Evolutionary conservation across 1,140 invertebrate species (phyloP).

Genomic region (Mamestra configurata): DNA sequence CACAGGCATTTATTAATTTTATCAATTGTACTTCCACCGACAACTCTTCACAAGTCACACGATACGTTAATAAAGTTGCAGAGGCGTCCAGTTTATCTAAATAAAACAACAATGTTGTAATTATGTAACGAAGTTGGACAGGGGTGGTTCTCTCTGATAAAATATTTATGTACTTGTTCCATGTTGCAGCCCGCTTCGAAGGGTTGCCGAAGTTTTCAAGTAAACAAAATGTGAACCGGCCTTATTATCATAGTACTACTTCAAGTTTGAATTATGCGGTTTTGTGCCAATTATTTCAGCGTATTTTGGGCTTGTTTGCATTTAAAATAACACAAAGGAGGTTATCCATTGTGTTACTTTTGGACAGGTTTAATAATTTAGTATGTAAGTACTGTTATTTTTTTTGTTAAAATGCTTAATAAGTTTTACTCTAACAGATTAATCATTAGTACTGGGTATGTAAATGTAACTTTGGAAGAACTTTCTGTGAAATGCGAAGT

Average conservation of each 20-base stretch:
- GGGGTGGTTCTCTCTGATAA: constrained; percentile 28
- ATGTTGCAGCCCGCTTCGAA: constrained; percentile 14
- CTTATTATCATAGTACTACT: constrained; percentile 29
- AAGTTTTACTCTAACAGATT: too few species aligned
- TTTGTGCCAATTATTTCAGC: constrained; percentile 4
- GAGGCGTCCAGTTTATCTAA: constrained; percentile 34
- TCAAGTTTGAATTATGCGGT: constrained; percentile 11
- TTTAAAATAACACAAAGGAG: neutral
- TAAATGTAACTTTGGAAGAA: too few species aligned
- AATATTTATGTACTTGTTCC: constrained; percentile 42
- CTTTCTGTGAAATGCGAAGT: too few species aligned
- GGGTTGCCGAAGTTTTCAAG: constrained; percentile 36
- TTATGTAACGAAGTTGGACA: constrained; percentile 43
- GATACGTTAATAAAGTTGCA: constrained; percentile 13
- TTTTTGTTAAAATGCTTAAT: too few species aligned
- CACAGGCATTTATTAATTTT: too few species aligned
- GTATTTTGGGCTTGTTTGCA: neutral
- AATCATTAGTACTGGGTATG: too few species aligned
- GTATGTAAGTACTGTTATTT: too few species aligned
- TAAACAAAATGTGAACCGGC: constrained; percentile 24
- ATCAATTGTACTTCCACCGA: neutral
- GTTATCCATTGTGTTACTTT: neutral
- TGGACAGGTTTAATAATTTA: too few species aligned
- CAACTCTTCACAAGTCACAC: neutral
- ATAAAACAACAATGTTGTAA: constrained; percentile 39